Base-by-base conservation (phyloP, 2,113 vertebrate genomes). In the Callocephalon fimbriatum region DNA sequence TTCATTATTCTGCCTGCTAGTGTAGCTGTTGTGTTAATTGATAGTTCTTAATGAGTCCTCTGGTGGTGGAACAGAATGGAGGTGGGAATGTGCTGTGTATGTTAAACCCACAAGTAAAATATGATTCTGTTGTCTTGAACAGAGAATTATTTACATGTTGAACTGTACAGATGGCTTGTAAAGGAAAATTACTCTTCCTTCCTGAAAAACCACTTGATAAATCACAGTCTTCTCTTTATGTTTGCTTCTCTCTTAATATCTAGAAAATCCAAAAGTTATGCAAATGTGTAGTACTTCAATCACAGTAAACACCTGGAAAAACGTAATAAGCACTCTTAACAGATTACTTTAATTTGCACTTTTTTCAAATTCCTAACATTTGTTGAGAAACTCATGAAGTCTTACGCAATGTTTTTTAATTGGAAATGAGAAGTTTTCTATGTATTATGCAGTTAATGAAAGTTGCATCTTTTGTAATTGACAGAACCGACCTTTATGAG, bases 161-260 rank as follows among this genome's bases (percentile, higher is more conserved):
- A 95, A 74, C 47, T 56, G n/a, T 97, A 86, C 97, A 97, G 93
- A 96, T 97, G 96, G 91, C 59, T 96, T 95, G 51, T 95, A 74
- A 91, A 92, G 73, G 89, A 77, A 95, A 97, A 97, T 96, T 94
- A 75, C 85, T 97, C 89, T 94, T 97, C 81, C 93, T 97, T 97
- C 96, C 92, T 97, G 95, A 95, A 92, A 95, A 96, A 68, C 3
- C 94, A 93, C 97, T 98, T 97, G 91, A 97, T 97, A 97, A 97
- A 98, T 98, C 82, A 95, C 54, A 93, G 38, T 25, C 54, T 95
- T 96, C 47, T 63, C 73, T 97, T 95, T 96, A 77, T 94, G 12
- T 86, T 96, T 96, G 26, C 75, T 92, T 93, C 40, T 92, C 45
- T 95, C 65, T 94, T 86, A 89, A 73, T n/a, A 53, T 91, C 78